These are phyloP conservation scores for Sylvicola cinctus DNA, from an alignment of 2,888 invertebrate species.

Conservation along the genomic window DNA sequence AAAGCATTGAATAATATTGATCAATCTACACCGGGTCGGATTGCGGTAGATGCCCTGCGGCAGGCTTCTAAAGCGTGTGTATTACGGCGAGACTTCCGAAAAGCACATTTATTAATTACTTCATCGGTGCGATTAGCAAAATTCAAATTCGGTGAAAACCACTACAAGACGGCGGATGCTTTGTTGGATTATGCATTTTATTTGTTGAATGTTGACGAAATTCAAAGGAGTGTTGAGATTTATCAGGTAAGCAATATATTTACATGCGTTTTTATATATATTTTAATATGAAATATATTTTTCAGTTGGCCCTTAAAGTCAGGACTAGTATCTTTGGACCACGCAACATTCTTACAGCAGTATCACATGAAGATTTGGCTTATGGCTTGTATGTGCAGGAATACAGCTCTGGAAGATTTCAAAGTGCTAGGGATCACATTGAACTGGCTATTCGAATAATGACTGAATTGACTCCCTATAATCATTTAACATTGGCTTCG, in stretches of 20 bases:
- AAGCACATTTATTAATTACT: conserved; percentile 62
- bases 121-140: conserved; percentile 42
- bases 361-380: conserved; percentile 79
- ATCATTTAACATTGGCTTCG: conserved; percentile 72
- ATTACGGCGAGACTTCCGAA: conserved; percentile 63
- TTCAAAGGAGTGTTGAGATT: conserved; percentile 62
- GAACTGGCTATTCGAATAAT: conserved; percentile 67
- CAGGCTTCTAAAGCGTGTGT: conserved; percentile 80
- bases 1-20: conserved; percentile 49
- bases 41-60: conserved; percentile 61
- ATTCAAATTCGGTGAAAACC: conserved; percentile 34
- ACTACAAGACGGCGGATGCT: conserved; percentile 68
- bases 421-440: conserved; percentile 61
- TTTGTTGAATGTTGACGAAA: conserved; percentile 70
- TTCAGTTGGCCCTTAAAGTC: conserved; percentile 47
- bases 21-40: conserved; percentile 39
- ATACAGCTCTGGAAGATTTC: conserved; percentile 74
- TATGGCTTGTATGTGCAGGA: conserved; percentile 86
- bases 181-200: conserved; percentile 81
- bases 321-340: conserved; percentile 61
- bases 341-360: conserved; percentile 70
- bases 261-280: conserved; percentile 1
- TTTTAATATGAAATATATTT: neutral
- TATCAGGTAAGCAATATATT: conserved; percentile 37
- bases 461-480: conserved; percentile 53